These are phyloP conservation scores for Discoglossus pictus DNA, from an alignment of 2,797 vertebrate species.

Conservation along the genomic window DNA sequence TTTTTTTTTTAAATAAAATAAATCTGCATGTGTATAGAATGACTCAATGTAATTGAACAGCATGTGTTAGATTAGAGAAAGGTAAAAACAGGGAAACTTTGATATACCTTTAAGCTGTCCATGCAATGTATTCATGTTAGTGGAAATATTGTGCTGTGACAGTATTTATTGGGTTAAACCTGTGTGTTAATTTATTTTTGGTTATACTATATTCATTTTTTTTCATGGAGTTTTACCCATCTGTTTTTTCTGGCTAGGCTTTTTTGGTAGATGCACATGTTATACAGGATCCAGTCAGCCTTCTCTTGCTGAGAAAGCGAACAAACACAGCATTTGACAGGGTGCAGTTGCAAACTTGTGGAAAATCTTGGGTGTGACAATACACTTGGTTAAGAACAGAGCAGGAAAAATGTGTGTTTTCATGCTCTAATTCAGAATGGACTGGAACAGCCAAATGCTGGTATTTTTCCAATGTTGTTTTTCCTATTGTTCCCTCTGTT, in stretches of 20 bases:
- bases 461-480: conserved; percentile 13
- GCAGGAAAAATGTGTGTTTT: conserved; percentile 61
- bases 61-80: too few species aligned
- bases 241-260: conserved; percentile 61
- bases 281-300: conserved; percentile 55
- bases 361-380: conserved; percentile 65
- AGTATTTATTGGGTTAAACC: too few species aligned
- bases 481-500: conserved; percentile 12
- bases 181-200: too few species aligned
- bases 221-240: conserved; percentile 2
- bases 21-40: too few species aligned
- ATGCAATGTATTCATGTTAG: too few species aligned
- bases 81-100: too few species aligned
- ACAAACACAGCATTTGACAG: conserved; percentile 61
- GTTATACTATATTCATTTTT: too few species aligned
- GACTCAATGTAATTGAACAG: too few species aligned
- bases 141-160: too few species aligned
- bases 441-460: not conserved
- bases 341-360: conserved; percentile 51
- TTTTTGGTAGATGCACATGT: conserved; percentile 60
- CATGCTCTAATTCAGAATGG: conserved; percentile 56
- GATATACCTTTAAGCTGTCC: too few species aligned
- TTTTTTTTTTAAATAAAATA: too few species aligned
- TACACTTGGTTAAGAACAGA: not conserved
- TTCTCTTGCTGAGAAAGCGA: conserved; percentile 60